Base-by-base conservation (phyloP, 2,113 vertebrate genomes). In the Vombatus ursinus region DNA sequence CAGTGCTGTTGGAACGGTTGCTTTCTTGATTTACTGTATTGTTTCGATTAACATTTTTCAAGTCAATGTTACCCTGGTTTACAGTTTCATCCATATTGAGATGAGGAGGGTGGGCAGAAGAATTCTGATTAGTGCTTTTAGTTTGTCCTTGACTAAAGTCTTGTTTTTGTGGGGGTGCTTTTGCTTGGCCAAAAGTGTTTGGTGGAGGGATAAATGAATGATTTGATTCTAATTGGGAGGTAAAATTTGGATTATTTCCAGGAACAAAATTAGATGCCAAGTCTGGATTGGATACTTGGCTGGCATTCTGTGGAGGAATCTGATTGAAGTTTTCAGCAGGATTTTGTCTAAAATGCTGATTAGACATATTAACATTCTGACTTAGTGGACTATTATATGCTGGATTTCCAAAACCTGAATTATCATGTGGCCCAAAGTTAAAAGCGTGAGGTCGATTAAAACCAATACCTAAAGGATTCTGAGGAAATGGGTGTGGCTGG, bases 401-500 rank as follows among this genome's bases (percentile, higher is more conserved):
- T 19, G 98, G 98, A 96, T 98, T 99, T 89, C 97, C 98, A 92
- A 98, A 99, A 90, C 93, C 91, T 47, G 98, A 96, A 52, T 98
- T 99, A 90, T 99, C 99, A 0, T 97, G 98, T 0, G 99, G 98
- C 93, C 98, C 97, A 3, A 99, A 99, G 95, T 96, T 98, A 94
- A 99, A 99, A 52, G 98, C 98, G 48, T 98, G 99, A 24, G 98
- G 98, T 91, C 99, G 98, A 92, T 96, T 99, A 96, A 99, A 99
- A 93, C 98, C 98, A 98, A 99, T 98, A 93, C 98, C 98, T 94
- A 98, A 93, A 0, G 99, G 98, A 53, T 98, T 99, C 96, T 99
- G 99, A 61, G 98, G 98, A 97, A 99, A 99, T 0, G 98, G 97
- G 92, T 98, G 98, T 16, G 98, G 98, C n/a, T 99, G 99, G 93